Conservation (phyloP, 2,113 vertebrate species). For the Gopherus flavomarginatus region DNA sequence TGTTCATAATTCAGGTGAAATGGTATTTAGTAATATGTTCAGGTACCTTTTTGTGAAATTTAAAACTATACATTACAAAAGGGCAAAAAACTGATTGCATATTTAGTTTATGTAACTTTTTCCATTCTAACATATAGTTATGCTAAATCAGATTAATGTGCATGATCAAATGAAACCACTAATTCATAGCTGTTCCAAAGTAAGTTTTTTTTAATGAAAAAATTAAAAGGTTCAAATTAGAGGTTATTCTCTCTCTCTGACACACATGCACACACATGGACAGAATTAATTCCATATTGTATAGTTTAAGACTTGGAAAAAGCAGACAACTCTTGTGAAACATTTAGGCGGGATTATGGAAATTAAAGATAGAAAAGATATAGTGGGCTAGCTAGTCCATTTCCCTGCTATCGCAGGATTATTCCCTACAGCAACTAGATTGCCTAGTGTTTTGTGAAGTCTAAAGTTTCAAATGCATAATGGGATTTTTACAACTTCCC, state of each 20-base stretch:
- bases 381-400: not conserved
- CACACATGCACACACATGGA: not conserved
- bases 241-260: not conserved
- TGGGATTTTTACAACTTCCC: not conserved
- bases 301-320: not conserved
- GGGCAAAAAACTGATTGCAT: not conserved
- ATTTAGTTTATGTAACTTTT: not conserved
- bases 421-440: not conserved
- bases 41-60: slow-evolving; percentile 25
- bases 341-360: not conserved
- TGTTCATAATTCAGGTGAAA: slow-evolving; percentile 26
- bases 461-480: not conserved
- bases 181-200: not conserved
- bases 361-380: not conserved
- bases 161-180: not conserved
- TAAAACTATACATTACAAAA: not conserved
- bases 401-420: not conserved
- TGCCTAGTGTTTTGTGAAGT: not conserved
- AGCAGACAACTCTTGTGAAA: not conserved
- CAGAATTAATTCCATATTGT: not conserved
- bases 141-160: not conserved
- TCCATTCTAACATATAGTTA: not conserved
- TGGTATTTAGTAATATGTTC: slow-evolving; percentile 16
- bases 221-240: not conserved
- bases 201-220: not conserved